Evolutionary conservation across 2,797 vertebrate genomes (phyloP), one percentile per base, ranked within the genome.

Genomic region (Phrynocephalus forsythii): DNA sequence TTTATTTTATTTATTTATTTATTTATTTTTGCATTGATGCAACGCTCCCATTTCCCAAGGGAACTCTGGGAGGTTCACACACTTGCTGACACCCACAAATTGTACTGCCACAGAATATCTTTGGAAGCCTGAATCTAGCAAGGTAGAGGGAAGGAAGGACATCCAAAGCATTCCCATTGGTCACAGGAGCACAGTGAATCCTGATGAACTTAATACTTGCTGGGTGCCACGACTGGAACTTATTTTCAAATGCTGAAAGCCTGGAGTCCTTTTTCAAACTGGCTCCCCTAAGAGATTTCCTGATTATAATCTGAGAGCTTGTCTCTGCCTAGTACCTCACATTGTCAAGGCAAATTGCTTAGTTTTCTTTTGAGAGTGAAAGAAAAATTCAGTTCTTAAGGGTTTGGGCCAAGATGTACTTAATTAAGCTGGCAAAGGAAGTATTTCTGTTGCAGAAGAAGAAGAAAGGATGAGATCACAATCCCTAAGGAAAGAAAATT

Each of bases 371-470:
- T 3, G 33, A 38, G 63, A n/a, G 9, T 68, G 63, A 75, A 82
- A 66, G 73, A 3, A 78, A 28, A 0, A 1, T 78, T 84, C 13
- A 86, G 2, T 87, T 87, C 63, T 79, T 30, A 86, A 76, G 87
- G 85, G 84, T 88, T 67, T 72, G 83, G 85, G 89, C 90, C 87
- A 44, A 85, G 87, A 11, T 48, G 50, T 82, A 60, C 84, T 22
- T 66, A 88, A 56, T 26, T 38, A 8, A 22, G 7, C 6, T 87
- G 82, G 71, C 52, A 80, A 28, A 86, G 85, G 77, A 2, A 86
- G 69, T 88, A 90, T 90, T 92, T 90, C 84, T 7, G 44, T 26
- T 52, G 56, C 50, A 52, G 87, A 75, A 18, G 48, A 89, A 44
- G 1, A 84, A 83, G 48, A 71, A 82, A 73, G 52, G 30, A 33